Evolutionary conservation across 2,888 invertebrate species (phyloP), one percentile per base, ranked within the genome.

Genomic region (Escarpia spicata): DNA sequence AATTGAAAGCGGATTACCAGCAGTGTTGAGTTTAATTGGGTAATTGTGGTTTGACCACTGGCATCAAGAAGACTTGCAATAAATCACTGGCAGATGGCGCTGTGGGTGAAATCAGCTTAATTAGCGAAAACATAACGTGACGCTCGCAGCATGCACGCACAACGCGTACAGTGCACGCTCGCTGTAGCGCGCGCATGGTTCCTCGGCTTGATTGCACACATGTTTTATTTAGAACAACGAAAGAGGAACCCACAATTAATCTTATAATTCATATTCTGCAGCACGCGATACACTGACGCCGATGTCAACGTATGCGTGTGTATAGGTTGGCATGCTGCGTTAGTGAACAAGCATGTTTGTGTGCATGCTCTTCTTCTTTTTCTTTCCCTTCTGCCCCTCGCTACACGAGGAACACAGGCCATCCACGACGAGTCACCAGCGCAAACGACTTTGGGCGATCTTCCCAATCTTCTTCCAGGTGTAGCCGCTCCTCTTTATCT

Each of bases 211-310:
- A 75, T 75, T 75, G 75, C 6, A 26, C 75, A 6, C 75, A 75
- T 75, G 75, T 75, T 75, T 75, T 75, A 75, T 75, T 75, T 75
- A 75, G n/a, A 75, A 75, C 75, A 75, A n/a, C 26, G 75, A 75
- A 75, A 75, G 75, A 75, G 75, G 75, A 75, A 75, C 3, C 75
- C 75, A 75, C 19, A 26, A n/a, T n/a, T 75, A 3, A 75, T 75
- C 75, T 26, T 75, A 75, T 75, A 2, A 26, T 75, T 75, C 26
- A 75, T 75, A n/a, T 19, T 75, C 75, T 26, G 75, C 75, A 75
- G 75, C 75, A 75, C 75, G 75, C 75, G n/a, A 75, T n/a, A 75
- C 19, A 26, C 6, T 26, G 75, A 26, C 26, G n/a, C 75, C 75
- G n/a, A 75, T 75, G 6, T 75, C 6, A 26, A 75, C 75, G n/a